Percentiles rank a stretch among this genome's conserved stretches.
These are phyloP conservation scores for Myotis myotis DNA, from an alignment of 2,797 vertebrate species.

Conservation along the genomic window DNA sequence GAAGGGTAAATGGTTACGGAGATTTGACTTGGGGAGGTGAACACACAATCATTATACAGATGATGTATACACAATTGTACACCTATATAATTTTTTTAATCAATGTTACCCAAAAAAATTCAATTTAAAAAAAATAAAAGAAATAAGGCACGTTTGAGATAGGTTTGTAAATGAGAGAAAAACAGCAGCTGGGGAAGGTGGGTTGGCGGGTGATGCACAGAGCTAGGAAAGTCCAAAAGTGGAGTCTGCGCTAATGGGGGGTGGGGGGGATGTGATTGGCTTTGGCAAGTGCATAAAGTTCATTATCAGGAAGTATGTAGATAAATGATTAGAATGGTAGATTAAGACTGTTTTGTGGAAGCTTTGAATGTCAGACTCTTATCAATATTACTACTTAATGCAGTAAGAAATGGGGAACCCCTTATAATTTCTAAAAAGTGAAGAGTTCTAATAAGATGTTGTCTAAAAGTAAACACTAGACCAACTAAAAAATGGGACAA, in stretches of 20 bases:
- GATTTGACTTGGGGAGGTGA: not conserved
- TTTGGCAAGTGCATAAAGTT: not conserved
- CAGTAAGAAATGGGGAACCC: not conserved
- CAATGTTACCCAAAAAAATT: not conserved
- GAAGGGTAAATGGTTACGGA: not conserved
- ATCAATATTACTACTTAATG: not conserved
- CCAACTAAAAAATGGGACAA: not conserved
- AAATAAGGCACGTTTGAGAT: not conserved
- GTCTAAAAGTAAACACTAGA: not conserved
- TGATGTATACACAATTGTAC: not conserved
- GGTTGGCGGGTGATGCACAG: fast-evolving
- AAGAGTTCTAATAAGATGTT: not conserved
- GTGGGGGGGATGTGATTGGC: fast-evolving
- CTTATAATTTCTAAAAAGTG: not conserved
- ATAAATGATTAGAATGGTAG: not conserved
- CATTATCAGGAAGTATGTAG: not conserved
- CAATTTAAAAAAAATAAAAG: no score
- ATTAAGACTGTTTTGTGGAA: not conserved
- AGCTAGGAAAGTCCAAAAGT: not conserved
- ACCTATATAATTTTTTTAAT: not conserved
- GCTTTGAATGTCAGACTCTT: not conserved
- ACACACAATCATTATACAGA: not conserved
- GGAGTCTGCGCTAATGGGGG: not conserved
- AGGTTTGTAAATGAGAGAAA: not conserved
- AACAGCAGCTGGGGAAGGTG: not conserved